These are phyloP conservation scores for Aphidoletes aphidimyza DNA, from an alignment of 2,888 invertebrate genomes.

Conservation along the genomic window DNA sequence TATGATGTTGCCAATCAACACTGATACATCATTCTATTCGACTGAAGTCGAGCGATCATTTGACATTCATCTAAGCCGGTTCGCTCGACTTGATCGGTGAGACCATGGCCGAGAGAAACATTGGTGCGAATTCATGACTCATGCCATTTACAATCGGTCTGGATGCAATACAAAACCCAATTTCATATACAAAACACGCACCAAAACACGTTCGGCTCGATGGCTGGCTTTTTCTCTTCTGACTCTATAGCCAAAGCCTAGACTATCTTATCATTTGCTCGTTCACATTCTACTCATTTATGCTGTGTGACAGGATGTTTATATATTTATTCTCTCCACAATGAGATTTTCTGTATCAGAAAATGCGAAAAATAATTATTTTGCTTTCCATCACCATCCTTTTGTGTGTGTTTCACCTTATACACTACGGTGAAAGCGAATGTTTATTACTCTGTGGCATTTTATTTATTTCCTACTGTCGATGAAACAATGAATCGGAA, in stretches of 20 bases:
- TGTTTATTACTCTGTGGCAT: conserved; percentile 26
- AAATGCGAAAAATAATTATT: background rate
- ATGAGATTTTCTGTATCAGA: background rate
- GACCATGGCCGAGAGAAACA: background rate
- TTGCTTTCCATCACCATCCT: conserved; percentile 6
- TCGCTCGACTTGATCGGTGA: background rate
- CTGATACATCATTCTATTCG: no score
- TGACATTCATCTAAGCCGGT: background rate
- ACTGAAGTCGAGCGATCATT: background rate
- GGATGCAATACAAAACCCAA: background rate
- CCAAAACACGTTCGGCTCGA: no score
- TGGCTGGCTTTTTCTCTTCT: no score
- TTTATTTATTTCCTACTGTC: conserved; percentile 31
- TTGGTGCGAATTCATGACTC: background rate
- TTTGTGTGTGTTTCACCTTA: conserved; percentile 28
- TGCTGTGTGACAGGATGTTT: conserved; percentile 25
- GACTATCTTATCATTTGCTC: background rate
- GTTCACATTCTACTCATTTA: background rate
- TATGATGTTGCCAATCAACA: background rate
- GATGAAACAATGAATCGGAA: conserved; percentile 3
- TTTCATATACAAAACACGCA: conserved; percentile 16
- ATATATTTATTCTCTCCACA: conserved; percentile 22
- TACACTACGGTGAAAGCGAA: background rate
- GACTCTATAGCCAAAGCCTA: no score
- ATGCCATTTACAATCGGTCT: background rate